phyloP scores from a whole-genome alignment of 92 coral and sea anemone genomes.

The Anthopleura xanthogrammica region DNA sequence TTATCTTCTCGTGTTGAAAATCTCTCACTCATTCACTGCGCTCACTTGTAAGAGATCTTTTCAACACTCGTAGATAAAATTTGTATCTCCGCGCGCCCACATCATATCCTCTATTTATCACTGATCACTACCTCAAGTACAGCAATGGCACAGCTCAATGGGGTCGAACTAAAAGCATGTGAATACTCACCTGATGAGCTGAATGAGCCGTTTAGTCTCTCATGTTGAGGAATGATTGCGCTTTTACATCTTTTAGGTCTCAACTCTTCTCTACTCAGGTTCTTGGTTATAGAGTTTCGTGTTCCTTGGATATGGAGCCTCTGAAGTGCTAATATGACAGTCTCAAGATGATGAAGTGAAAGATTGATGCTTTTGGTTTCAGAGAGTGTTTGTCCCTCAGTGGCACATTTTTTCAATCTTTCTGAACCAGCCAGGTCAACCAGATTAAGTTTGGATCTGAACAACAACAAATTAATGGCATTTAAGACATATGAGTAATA shows the following conservation, averaged over 20 bases:
- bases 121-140: too few relatives aligned
- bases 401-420: conserved; percentile 10
- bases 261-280: conserved; percentile 1
- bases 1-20: too few relatives aligned
- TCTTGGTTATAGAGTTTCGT: background rate
- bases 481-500: too few relatives aligned
- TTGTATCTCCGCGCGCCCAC: too few relatives aligned
- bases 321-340: conserved; percentile 54
- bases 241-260: conserved; percentile 20
- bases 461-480: background rate
- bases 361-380: conserved; percentile 37
- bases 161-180: too few relatives aligned
- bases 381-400: background rate
- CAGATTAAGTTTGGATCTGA: conserved; percentile 60
- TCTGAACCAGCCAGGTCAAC: conserved; percentile 72
- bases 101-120: too few relatives aligned
- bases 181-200: background rate
- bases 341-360: conserved; percentile 60
- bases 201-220: background rate
- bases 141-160: too few relatives aligned
- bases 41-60: too few relatives aligned
- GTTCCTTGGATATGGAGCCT: conserved; percentile 18
- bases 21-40: too few relatives aligned
- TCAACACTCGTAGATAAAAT: too few relatives aligned
- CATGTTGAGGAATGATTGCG: conserved; percentile 8